These are phyloP conservation scores for Hippoglossus hippoglossus DNA, from an alignment of 2,797 vertebrate genomes.

Conservation along the genomic window DNA sequence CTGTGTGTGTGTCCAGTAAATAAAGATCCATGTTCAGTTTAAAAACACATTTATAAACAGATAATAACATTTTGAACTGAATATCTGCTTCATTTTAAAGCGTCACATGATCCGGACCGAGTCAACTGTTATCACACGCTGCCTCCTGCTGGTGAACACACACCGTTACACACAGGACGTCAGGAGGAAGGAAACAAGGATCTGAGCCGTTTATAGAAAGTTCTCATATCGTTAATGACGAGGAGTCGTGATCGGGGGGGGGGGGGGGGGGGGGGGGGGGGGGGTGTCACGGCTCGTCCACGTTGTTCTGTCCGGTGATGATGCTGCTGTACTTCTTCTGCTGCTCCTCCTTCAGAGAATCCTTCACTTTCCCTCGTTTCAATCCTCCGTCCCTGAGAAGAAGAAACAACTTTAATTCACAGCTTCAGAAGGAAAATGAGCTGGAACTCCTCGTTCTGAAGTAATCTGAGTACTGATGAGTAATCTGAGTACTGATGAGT, in stretches of 20 bases:
- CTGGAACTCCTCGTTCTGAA: too few relatives aligned
- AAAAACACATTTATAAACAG: too few relatives aligned
- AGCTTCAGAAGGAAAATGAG: neutral
- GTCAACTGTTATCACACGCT: slow-evolving; percentile 29
- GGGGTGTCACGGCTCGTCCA: neutral
- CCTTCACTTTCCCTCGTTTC: slow-evolving; percentile 93
- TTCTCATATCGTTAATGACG: neutral
- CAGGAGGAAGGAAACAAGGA: neutral
- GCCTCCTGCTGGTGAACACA: slow-evolving; percentile 72
- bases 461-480: neutral
- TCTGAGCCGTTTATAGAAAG: neutral
- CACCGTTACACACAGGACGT: neutral
- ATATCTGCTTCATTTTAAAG: neutral
- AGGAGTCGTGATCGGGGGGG: too few relatives aligned
- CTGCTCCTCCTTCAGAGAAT: slow-evolving; percentile 90
- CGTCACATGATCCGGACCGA: neutral
- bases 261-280: too few relatives aligned
- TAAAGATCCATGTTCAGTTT: too few relatives aligned
- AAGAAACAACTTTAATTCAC: neutral
- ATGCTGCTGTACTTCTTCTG: slow-evolving; percentile 97
- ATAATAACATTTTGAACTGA: too few relatives aligned
- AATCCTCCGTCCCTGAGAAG: slow-evolving; percentile 91
- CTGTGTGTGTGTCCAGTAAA: too few relatives aligned
- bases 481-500: neutral
- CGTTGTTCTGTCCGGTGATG: slow-evolving; percentile 80